These are phyloP conservation scores for Philaethria dido DNA, from an alignment of 2,888 invertebrate species.

Conservation along the genomic window DNA sequence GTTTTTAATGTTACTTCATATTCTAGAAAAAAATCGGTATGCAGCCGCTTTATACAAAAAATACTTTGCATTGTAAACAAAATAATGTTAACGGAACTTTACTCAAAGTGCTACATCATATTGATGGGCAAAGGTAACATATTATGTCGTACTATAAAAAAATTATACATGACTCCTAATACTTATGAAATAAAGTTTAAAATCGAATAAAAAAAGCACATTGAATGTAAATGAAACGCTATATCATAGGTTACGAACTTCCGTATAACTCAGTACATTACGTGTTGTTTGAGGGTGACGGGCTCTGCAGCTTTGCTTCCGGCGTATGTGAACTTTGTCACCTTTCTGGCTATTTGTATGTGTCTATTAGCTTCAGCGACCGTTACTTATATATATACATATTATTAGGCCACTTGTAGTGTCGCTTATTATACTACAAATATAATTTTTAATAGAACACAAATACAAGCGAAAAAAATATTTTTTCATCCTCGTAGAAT, in stretches of 20 bases:
- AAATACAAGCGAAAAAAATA: too few relatives aligned
- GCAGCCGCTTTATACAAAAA: constrained; percentile 14
- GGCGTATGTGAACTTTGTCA: constrained; percentile 71
- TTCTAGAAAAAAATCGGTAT: not conserved
- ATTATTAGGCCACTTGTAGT: not conserved
- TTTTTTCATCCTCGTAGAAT: too few relatives aligned
- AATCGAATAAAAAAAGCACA: constrained; percentile 31
- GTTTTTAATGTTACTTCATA: not conserved
- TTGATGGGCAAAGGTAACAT: constrained; percentile 50
- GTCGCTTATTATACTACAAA: not conserved
- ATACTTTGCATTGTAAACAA: constrained; percentile 28
- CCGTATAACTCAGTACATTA: constrained; percentile 44
- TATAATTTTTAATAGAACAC: too few relatives aligned
- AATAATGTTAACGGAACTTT: constrained; percentile 58
- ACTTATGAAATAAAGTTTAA: constrained; percentile 35
- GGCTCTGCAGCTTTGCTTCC: constrained; percentile 76
- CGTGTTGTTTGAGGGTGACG: constrained; percentile 50
- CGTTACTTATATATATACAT: constrained; percentile 48
- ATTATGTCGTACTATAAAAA: not conserved
- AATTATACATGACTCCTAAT: constrained; percentile 23
- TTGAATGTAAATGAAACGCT: constrained; percentile 19
- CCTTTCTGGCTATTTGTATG: constrained; percentile 56
- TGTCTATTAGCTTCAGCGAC: constrained; percentile 59
- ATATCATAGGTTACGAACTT: constrained; percentile 42
- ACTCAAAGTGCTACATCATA: constrained; percentile 62